A percentile compares a stretch with the other conserved stretches of the same genome.
These are phyloP conservation scores for Adelges cooleyi DNA, from an alignment of 1,140 invertebrate genomes.

Conservation along the genomic window DNA sequence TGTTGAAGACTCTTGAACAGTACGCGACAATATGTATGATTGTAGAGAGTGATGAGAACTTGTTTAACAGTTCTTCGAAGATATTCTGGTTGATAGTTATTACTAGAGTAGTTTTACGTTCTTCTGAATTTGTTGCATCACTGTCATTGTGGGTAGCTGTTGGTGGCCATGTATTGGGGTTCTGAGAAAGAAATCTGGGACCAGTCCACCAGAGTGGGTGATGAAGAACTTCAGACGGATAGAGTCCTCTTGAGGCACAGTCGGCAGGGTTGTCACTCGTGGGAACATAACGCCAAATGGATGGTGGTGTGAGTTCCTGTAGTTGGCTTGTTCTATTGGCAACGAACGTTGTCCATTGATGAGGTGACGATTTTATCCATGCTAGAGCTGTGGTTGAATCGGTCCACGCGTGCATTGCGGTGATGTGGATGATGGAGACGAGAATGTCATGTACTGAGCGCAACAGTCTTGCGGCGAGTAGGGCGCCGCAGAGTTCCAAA, in stretches of 20 bases:
- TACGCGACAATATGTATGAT: too few species aligned
- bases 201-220: neutral
- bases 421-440: neutral
- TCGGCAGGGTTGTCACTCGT: slow-evolving; percentile 34
- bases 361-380: slow-evolving; percentile 26
- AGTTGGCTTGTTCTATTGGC: slow-evolving; percentile 1
- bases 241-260: slow-evolving; percentile 7
- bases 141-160: too few species aligned
- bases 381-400: slow-evolving; percentile 27
- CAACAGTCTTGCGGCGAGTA: slow-evolving; percentile 2
- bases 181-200: neutral
- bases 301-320: slow-evolving; percentile 30
- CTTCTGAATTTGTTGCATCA: too few species aligned
- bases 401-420: neutral
- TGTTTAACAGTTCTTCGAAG: too few species aligned
- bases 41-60: too few species aligned
- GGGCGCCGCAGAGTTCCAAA: slow-evolving; percentile 2
- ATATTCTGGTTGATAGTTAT: too few species aligned
- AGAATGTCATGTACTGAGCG: neutral
- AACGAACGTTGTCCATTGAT: slow-evolving; percentile 8
- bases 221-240: neutral
- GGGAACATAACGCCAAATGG: slow-evolving; percentile 19
- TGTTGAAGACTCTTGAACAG: too few species aligned
- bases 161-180: neutral
- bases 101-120: too few species aligned